Evolutionary conservation across 2,888 invertebrate species (phyloP), one percentile per base, ranked within the genome.

Genomic region (Drosophila tripunctata): DNA sequence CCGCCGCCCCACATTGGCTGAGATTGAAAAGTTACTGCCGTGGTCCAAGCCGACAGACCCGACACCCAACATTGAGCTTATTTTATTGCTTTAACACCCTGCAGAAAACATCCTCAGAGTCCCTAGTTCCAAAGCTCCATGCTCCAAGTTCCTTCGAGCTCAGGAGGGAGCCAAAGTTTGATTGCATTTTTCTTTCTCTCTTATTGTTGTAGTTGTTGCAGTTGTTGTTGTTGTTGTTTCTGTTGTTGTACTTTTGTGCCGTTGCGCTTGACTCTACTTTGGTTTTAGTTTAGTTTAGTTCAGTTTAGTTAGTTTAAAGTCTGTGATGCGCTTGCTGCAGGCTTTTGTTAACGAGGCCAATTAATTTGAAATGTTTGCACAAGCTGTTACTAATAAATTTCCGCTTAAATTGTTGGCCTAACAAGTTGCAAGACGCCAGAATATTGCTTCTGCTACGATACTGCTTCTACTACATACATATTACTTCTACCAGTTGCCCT

Each of bases 351-450:
- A 85, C 87, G 67, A 67, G 71, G 77, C 86, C 83, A 84, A 84
- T 84, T 85, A 87, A 73, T 82, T 70, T 57, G 66, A 51, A 76
- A 65, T 57, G 56, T 57, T 57, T 76, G 62, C 61, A 55, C 75
- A 66, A 75, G 68, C 87, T 86, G 84, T 73, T 87, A 78, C 76
- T 72, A 87, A 87, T 83, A 87, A 83, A 87, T 82, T 79, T 85
- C 64, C 83, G 75, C 75, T 82, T 79, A 78, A 83, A 85, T 87
- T 81, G 78, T 79, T 84, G 62, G 66, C 67, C 63, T 62, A 63
- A 71, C 75, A 68, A 71, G 44, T 45, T 52, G 14, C 55, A 24
- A 73, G 54, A 47, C 48, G 47, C 24, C 30, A 48, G 33, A 50
- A 48, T 64, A 43, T 51, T 51, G 27, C 22, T 19, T 35, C n/a